Base-by-base conservation (phyloP, 2,888 invertebrate species). In the Galeopsomyia nigrocyanea region DNA sequence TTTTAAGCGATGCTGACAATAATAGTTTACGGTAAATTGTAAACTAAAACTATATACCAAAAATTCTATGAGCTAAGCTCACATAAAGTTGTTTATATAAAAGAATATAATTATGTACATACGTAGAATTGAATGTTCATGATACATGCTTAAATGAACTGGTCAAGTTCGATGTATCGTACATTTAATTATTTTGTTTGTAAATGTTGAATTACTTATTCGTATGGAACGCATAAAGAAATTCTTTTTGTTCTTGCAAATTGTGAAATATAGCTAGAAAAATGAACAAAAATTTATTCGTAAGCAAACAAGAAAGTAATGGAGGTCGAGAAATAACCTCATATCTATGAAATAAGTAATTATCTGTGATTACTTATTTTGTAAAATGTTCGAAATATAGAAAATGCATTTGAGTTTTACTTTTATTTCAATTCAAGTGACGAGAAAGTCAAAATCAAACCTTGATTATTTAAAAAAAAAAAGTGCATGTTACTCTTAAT, bases 1-100 rank as follows among this genome's bases (percentile, higher is more conserved):
- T 73, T 66, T 74, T 53, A 65, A 73, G 65, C 62, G 73, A 69
- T 73, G 71, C 57, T 73, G 75, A 75, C 75, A 75, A 75, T 75
- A 75, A 75, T 21, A 64, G 39, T 69, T 72, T 67, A 63, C 58
- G 16, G 13, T 31, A 7, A 19, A 39, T 13, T 39, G 39, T 39
- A 39, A 39, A 53, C 21, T 58, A n/a, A 46, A 26, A 26, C 5
- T 53, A 53, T 21, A 64, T 49, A 49, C 55, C 55, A 64, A 62
- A 68, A 46, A 55, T 62, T 61, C 26, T 63, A 68, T 66, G 47
- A 72, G 67, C 69, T 0, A 56, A 55, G 60, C 58, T 75, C 58
- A 19, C n/a, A 58, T 21, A 53, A 19, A 53, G 5, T 67, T 58
- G 68, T 66, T 62, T 58, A 60, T 31, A 68, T 17, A 46, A 16